Base-by-base conservation (phyloP, 2,797 vertebrate species). In the Crenuchus spilurus region DNA sequence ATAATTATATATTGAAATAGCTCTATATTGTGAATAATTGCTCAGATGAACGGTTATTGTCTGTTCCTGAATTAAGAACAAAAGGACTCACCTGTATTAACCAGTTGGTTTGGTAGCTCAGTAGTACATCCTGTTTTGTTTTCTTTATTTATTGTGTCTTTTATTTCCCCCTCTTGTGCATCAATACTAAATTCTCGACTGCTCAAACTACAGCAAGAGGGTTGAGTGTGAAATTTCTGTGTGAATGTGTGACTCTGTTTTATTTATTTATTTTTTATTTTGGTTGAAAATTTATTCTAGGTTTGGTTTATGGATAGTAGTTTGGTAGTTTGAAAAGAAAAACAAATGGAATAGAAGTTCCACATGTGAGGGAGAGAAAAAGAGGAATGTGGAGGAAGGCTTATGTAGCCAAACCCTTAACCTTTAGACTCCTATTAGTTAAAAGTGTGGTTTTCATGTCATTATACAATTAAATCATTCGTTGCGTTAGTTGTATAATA, bases 1-100 rank as follows among this genome's bases (percentile, higher is more conserved):
- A 82, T 35, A 18, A 78, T n/a, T 72, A 84, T 79, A 81, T 74
- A 80, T 88, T 64, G 80, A 57, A 80, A 83, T 83, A 82, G 80
- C 80, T 86, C 76, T 62, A 66, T 82, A 70, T 74, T 42, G 76
- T 76, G 63, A 60, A 66, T 67, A 61, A 62, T 22, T 51, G 20
- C 44, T 44, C 10, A 20, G 51, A 68, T 22, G 35, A 69, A 31
- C 51, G 35, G 46, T 74, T 72, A 78, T 78, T 76, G 49, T 65
- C 48, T 75, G 78, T 83, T 84, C 39, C 51, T 58, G 54, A 57
- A 57, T 9, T 44, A 13, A 57, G 18, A 44, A 39, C 49, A 48
- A 51, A 64, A 57, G 31, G 67, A 76, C 31, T 70, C 49, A 16
- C 39, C 9, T 41, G 67, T 70, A 37, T 48, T 18, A 1, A 26